Evolutionary conservation across 2,113 vertebrate genomes (phyloP), one percentile per base, ranked within the genome.

Genomic region (Nerophis ophidion): DNA sequence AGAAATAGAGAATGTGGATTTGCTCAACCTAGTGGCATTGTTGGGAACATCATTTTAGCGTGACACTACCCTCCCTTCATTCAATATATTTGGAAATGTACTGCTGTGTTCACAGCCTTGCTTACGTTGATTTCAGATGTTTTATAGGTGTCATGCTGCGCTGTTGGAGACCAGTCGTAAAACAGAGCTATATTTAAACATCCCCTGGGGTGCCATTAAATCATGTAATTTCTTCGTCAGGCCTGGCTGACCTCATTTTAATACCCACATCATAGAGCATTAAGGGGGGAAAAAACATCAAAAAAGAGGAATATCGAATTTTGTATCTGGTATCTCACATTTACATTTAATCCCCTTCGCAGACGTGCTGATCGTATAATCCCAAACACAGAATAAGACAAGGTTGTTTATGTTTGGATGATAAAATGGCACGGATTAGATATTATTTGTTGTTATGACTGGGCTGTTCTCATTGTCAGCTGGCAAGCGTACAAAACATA

Each of bases 191-290:
- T 90, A 89, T 90, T 87, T 90, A 86, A 86, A 86, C 82, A 62
- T 74, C 74, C 89, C 88, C 86, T 62, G 66, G 76, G 85, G 88
- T 81, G 82, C 83, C 85, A 87, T 89, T 89, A 89, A 89, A 87
- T 90, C 87, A 83, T 82, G 79, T 84, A 78, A 84, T 85, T 90
- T 90, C 82, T 89, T 88, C 75, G 71, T 89, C 84, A 88, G 79
- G 83, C 78, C 71, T 71, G 68, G 66, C 61, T 91, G 89, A 85
- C 89, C 87, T 87, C 78, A 80, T 88, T 89, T 87, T 81, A 84
- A 81, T 77, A 80, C 64, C 65, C 68, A 71, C 73, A 72, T 81
- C 84, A 81, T 71, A 75, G 69, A 71, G 76, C 80, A 80, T 71
- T 63, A 78, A 64, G 59, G 51, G 50, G 15, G 6, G 14, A 62